A percentile compares a stretch with the other conserved stretches of the same genome.
Conservation (phyloP, 2,797 vertebrate species). For the Parauchenoglanis ngamensis region DNA sequence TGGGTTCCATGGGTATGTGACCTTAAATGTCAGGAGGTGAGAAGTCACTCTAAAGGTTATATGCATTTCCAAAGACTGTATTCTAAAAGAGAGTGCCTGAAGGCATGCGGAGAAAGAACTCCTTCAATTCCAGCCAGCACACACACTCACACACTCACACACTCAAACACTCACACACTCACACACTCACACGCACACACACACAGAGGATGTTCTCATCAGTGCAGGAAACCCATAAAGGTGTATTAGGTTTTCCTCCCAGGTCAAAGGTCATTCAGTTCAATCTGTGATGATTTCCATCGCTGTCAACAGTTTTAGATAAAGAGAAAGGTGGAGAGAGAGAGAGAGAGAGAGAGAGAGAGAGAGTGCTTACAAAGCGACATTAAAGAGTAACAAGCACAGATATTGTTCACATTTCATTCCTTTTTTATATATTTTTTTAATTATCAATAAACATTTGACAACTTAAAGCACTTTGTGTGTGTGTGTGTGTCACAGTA, state of each 20-base stretch:
- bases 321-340: constrained; percentile 53
- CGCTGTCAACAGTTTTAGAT: constrained; percentile 47
- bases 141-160: not conserved
- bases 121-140: not conserved
- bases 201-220: constrained; percentile 30
- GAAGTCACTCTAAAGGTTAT: constrained; percentile 23
- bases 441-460: not conserved
- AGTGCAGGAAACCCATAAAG: constrained; percentile 31
- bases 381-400: too few relatives aligned
- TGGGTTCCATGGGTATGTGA: not conserved
- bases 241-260: constrained; percentile 34
- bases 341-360: constrained; percentile 56
- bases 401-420: too few relatives aligned
- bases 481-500: constrained; percentile 45
- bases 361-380: too few relatives aligned
- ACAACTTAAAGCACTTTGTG: not conserved
- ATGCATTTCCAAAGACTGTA: constrained; percentile 28
- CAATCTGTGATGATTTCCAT: constrained; percentile 30
- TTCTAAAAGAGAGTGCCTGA: constrained; percentile 29
- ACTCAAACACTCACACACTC: constrained; percentile 14
- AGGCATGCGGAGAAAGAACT: constrained; percentile 9
- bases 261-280: constrained; percentile 36
- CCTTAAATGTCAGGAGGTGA: constrained; percentile 14
- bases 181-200: constrained; percentile 3
- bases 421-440: too few relatives aligned